phyloP scores from a whole-genome alignment of 2,888 invertebrate genomes.

The Epiblema foenella region DNA sequence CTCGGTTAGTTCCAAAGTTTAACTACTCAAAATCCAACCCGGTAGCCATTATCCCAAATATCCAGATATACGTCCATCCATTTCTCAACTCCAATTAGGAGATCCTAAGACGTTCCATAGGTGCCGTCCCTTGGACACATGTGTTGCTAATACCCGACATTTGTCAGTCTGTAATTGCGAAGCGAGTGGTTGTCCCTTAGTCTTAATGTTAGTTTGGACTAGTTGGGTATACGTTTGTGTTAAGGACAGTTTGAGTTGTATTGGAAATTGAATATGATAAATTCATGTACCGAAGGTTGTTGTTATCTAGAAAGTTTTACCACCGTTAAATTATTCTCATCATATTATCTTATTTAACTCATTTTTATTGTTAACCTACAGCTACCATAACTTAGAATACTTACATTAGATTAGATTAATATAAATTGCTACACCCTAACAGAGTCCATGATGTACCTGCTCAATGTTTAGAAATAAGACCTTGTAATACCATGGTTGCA shows the following conservation, averaged over 20 bases:
- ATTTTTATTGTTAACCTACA: too few relatives aligned
- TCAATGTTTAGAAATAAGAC: too few relatives aligned
- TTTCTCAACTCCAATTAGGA: conserved; percentile 30
- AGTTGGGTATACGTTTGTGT: conserved; percentile 50
- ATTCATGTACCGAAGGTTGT: conserved; percentile 1
- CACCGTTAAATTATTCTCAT: too few relatives aligned
- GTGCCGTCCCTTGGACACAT: conserved; percentile 62
- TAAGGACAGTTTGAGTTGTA: conserved; percentile 45
- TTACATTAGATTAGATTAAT: too few relatives aligned
- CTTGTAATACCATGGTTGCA: too few relatives aligned
- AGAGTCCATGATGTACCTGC: too few relatives aligned
- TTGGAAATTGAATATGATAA: conserved; percentile 24
- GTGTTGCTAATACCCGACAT: conserved; percentile 82
- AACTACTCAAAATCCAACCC: conserved; percentile 11
- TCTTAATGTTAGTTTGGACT: conserved; percentile 78
- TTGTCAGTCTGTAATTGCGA: conserved; percentile 84
- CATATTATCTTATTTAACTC: too few relatives aligned
- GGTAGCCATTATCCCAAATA: conserved; percentile 18
- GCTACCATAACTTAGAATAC: too few relatives aligned
- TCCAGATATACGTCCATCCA: conserved; percentile 28
- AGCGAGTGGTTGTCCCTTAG: conserved; percentile 80
- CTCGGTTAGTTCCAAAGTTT: neutral
- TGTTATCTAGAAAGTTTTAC: neutral
- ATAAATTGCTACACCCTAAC: too few relatives aligned
- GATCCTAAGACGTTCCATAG: conserved; percentile 34